phyloP scores from a whole-genome alignment of 2,888 invertebrate species.

The Caenorhabditis macrosperma region DNA sequence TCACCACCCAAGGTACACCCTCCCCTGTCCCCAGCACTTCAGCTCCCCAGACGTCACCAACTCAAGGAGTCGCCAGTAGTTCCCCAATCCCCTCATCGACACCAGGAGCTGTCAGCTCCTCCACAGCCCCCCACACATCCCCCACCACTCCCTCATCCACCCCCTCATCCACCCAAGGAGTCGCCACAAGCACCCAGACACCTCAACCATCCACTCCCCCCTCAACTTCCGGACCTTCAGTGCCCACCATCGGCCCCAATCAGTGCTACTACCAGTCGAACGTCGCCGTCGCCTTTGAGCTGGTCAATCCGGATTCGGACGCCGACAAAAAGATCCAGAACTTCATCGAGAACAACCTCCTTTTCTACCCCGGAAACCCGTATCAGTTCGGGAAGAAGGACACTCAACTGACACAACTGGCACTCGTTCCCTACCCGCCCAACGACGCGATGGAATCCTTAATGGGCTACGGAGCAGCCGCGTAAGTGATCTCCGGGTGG shows the following conservation, averaged over 20 bases:
- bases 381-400: conserved; percentile 8
- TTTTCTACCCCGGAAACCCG: conserved; percentile 28
- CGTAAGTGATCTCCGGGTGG: neutral
- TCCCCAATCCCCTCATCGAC: neutral
- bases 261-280: conserved; percentile 49
- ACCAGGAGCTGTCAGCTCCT: neutral
- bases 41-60: too few species aligned
- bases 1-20: neutral
- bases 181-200: conserved; percentile 4
- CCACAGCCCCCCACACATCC: neutral
- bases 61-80: neutral
- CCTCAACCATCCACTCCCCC: conserved; percentile 2
- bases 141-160: neutral
- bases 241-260: conserved; percentile 15
- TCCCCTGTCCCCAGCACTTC: neutral
- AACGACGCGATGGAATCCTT: neutral
- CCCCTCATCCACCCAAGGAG: neutral
- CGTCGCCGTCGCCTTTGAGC: conserved; percentile 36
- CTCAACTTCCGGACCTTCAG: neutral
- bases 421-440: conserved; percentile 38
- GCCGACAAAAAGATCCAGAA: conserved; percentile 21
- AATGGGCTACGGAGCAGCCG: conserved; percentile 27
- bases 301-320: neutral
- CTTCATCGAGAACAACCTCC: conserved; percentile 25
- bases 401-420: neutral